Evolutionary conservation across 2,113 vertebrate species (phyloP), one percentile per base, ranked within the genome.

Genomic region (Tympanuchus pallidicinctus): DNA sequence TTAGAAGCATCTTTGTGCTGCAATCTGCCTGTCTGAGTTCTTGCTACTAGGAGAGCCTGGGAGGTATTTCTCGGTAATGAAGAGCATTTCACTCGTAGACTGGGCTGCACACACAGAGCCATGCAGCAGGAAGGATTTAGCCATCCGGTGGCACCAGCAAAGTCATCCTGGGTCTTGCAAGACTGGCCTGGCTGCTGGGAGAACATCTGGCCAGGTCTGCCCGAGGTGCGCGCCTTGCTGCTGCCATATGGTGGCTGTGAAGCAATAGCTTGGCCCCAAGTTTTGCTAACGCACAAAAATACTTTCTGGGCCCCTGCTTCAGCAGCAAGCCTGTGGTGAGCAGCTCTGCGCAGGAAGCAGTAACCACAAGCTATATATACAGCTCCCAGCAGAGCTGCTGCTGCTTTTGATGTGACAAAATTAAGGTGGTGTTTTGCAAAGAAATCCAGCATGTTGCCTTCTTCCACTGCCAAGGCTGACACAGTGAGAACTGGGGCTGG

Each of bases 311-410:
- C 74, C 79, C 59, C 12, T 2, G 34, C 75, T 57, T 80, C 1
- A 0, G 82, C 45, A 69, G 59, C 0, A 4, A 85, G 83, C n/a
- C 67, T 52, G 82, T 0, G 11, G 76, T 0, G 16, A 91, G 72
- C 82, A 38, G 82, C 82, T 67, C 65, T 67, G 28, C 13, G 80
- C 96, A 94, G 96, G 96, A 96, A 96, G 65, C 86, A 36, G 61
- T 79, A 93, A 96, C 94, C 94, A 38, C 96, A 93, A 67, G 57
- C 86, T 93, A 32, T 94, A 75, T 88, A 86, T 92, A 90, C 65
- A 90, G 93, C 88, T 95, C 82, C 80, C 1, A 1, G 56, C 76
- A 93, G 92, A 71, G 69, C 80, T 92, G 92, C 91, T 92, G 91
- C 78, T 82, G 86, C 72, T 87, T 88, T 69, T 90, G 90, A 88